A percentile compares a stretch with the other conserved stretches of the same genome.
Conservation (phyloP, 2,888 invertebrate genomes). For the Synergus umbraculus region DNA sequence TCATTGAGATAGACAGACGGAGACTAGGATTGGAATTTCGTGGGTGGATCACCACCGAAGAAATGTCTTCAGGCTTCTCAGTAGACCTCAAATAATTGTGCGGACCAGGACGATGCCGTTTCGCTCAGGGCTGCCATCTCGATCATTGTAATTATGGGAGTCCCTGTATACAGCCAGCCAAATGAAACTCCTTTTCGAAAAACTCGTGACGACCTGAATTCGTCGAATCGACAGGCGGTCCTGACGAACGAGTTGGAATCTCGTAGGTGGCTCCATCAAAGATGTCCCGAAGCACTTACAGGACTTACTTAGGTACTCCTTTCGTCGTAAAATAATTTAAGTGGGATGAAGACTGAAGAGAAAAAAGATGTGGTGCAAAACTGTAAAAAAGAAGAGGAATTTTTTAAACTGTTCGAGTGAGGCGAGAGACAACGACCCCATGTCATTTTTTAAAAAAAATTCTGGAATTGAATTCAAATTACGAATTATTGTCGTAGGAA, state of each 20-base stretch:
- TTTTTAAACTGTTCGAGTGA: conserved; percentile 24
- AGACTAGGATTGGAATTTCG: conserved; percentile 57
- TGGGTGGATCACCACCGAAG: conserved; percentile 54
- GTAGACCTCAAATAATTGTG: conserved; percentile 43
- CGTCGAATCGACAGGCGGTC: conserved; percentile 64
- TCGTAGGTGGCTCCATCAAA: conserved; percentile 65
- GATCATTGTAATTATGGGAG: conserved; percentile 65
- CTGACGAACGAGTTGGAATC: conserved; percentile 61
- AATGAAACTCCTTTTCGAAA: conserved; percentile 52
- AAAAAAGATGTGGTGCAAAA: conserved; percentile 29
- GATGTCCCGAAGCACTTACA: conserved; percentile 40
- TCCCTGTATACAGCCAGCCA: conserved; percentile 49
- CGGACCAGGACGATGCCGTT: conserved; percentile 48
- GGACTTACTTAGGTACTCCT: conserved; percentile 29
- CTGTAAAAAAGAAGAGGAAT: conserved; percentile 35
- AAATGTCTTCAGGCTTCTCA: conserved; percentile 57
- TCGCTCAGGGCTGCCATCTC: conserved; percentile 57
- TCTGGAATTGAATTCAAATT: neutral
- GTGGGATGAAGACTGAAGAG: conserved; percentile 3
- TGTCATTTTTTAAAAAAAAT: neutral
- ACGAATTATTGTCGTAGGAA: too few relatives aligned
- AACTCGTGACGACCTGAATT: conserved; percentile 54
- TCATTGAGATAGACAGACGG: conserved; percentile 26
- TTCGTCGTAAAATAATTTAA: conserved; percentile 34
- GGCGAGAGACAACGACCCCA: neutral